phyloP scores from a whole-genome alignment of 2,888 invertebrate genomes.

The Trissolcus brochymenae region DNA sequence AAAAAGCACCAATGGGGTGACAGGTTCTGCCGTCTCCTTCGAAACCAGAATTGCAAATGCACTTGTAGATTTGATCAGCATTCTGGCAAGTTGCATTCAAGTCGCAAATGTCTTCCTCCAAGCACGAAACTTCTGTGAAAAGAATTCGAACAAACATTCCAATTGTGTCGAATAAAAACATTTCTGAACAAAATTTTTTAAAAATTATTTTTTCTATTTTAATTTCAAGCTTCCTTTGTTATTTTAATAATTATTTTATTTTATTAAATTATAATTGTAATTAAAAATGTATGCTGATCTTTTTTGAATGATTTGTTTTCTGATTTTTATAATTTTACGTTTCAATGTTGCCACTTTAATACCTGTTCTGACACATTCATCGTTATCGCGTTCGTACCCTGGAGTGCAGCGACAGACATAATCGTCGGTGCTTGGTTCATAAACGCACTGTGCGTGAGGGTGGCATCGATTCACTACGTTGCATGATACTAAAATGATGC shows the following conservation, averaged over 20 bases:
- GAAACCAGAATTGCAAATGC: slow-evolving; percentile 88
- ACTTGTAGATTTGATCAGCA: slow-evolving; percentile 82
- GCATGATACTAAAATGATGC: slow-evolving; percentile 82
- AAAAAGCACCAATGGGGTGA: slow-evolving; percentile 78
- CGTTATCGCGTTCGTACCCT: slow-evolving; percentile 92
- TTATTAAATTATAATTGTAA: too few species aligned
- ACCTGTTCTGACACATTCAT: slow-evolving; percentile 81
- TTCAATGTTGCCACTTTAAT: slow-evolving; percentile 27
- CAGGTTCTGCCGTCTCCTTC: slow-evolving; percentile 84
- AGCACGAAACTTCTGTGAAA: slow-evolving; percentile 78
- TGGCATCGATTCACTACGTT: slow-evolving; percentile 88
- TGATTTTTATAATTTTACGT: too few species aligned
- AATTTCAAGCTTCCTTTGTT: too few species aligned
- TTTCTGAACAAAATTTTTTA: too few species aligned
- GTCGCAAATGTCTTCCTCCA: slow-evolving; percentile 82
- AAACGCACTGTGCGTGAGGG: slow-evolving; percentile 87
- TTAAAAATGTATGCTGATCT: too few species aligned
- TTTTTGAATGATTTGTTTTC: too few species aligned
- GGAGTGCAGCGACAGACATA: slow-evolving; percentile 87
- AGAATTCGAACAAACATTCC: not conserved
- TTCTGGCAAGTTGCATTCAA: slow-evolving; percentile 85
- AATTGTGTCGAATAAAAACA: not conserved
- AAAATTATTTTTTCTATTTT: too few species aligned
- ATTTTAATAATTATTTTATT: too few species aligned
- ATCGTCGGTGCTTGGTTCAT: slow-evolving; percentile 77